Conservation (phyloP, 2,888 invertebrate genomes). For the Lithodes maja region DNA sequence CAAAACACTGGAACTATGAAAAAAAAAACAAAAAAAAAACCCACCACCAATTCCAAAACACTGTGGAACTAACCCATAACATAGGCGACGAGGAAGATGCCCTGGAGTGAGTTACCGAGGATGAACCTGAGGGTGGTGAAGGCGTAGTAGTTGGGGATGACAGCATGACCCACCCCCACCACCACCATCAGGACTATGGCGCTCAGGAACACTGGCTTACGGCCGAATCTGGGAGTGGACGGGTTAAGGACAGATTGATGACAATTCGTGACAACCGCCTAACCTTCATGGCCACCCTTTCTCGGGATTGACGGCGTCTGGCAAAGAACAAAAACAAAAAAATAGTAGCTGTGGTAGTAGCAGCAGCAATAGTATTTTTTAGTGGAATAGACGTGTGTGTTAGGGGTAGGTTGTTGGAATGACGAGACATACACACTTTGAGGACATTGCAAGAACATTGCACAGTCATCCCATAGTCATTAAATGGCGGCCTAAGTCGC, state of each 20-base stretch:
- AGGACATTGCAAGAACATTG: too few species aligned
- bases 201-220: conserved; percentile 83
- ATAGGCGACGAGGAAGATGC: conserved; percentile 85
- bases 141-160: conserved; percentile 80
- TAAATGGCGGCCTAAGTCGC: too few species aligned
- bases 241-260: background rate
- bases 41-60: too few species aligned
- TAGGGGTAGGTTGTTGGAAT: too few species aligned
- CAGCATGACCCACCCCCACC: conserved; percentile 80
- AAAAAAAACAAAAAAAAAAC: too few species aligned
- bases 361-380: background rate
- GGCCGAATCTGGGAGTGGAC: conserved; percentile 78
- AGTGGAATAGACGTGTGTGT: background rate
- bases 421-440: too few species aligned
- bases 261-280: too few species aligned
- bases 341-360: background rate
- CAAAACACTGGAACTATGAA: too few species aligned
- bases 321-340: background rate
- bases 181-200: conserved; percentile 83
- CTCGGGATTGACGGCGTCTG: too few species aligned
- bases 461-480: too few species aligned
- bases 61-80: conserved; percentile 80
- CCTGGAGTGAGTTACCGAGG: conserved; percentile 84
- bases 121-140: conserved; percentile 81
- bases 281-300: too few species aligned